Conservation (phyloP, 2,797 vertebrate species). For the Pygocentrus nattereri region DNA sequence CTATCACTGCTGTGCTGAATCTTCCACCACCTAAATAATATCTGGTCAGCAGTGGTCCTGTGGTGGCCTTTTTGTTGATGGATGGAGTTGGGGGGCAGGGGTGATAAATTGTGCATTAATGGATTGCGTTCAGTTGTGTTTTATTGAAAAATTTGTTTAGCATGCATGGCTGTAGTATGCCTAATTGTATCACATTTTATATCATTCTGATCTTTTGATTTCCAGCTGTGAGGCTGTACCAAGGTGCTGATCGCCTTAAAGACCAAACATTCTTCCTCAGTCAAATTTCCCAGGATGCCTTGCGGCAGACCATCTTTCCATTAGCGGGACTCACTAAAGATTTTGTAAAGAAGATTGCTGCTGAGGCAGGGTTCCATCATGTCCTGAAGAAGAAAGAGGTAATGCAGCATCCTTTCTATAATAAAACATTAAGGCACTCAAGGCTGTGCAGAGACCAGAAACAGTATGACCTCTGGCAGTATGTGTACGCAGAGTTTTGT, state of each 20-base stretch:
- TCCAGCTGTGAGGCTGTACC: slow-evolving; percentile 86
- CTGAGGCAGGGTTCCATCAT: slow-evolving; percentile 88
- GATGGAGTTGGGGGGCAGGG: no score
- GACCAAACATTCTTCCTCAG: slow-evolving; percentile 99
- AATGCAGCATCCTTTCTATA: slow-evolving; percentile 8
- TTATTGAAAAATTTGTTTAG: background rate
- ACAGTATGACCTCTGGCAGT: no score
- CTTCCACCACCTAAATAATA: no score
- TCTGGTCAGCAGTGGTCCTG: background rate
- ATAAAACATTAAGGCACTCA: background rate
- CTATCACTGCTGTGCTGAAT: no score
- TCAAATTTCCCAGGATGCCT: slow-evolving; percentile 91
- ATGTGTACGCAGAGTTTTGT: background rate
- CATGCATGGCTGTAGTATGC: background rate
- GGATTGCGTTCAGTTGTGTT: background rate
- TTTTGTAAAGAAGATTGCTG: slow-evolving; percentile 93
- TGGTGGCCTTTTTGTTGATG: no score
- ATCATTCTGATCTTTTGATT: background rate
- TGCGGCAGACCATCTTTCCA: slow-evolving; percentile 90
- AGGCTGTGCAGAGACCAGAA: background rate
- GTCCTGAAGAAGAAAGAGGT: slow-evolving; percentile 96
- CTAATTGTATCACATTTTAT: background rate
- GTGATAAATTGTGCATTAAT: background rate
- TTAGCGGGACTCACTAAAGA: slow-evolving; percentile 91
- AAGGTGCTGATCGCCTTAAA: slow-evolving; percentile 89